These are phyloP conservation scores for Umimayanthus kanabou DNA, from an alignment of 92 coral and sea anemone species.

Conservation along the genomic window DNA sequence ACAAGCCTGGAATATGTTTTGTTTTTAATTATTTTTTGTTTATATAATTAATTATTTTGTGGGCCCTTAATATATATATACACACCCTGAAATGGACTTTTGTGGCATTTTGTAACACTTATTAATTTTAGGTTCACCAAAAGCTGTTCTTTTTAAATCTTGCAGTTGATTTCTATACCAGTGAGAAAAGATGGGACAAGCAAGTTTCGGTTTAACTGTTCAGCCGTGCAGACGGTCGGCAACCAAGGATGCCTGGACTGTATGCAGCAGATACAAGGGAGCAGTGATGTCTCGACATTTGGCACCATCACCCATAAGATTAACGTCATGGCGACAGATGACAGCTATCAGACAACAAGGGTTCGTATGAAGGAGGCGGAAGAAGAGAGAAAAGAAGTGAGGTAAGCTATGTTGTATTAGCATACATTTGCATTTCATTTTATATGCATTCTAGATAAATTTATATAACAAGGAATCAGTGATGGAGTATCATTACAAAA, in stretches of 20 bases:
- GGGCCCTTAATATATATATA: no score
- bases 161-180: slow-evolving; percentile 74
- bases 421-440: no score
- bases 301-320: slow-evolving; percentile 90
- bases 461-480: no score
- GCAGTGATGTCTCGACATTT: slow-evolving; percentile 57
- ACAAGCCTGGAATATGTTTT: no score
- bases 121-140: not conserved
- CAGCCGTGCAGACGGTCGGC: slow-evolving; percentile 53
- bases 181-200: slow-evolving; percentile 54
- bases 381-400: slow-evolving; percentile 85
- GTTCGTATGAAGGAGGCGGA: slow-evolving; percentile 91
- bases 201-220: slow-evolving; percentile 69
- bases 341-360: slow-evolving; percentile 90
- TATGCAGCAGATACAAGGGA: slow-evolving; percentile 69
- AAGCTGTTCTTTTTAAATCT: not conserved
- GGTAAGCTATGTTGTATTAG: slow-evolving; percentile 49
- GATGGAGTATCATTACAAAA: no score
- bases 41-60: no score
- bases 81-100: no score
- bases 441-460: no score
- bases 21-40: not conserved
- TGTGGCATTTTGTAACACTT: no score
- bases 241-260: slow-evolving; percentile 81
- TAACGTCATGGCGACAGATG: slow-evolving; percentile 88